Evolutionary conservation across 1,140 invertebrate genomes (phyloP).

Genomic region (Periplaneta americana): DNA sequence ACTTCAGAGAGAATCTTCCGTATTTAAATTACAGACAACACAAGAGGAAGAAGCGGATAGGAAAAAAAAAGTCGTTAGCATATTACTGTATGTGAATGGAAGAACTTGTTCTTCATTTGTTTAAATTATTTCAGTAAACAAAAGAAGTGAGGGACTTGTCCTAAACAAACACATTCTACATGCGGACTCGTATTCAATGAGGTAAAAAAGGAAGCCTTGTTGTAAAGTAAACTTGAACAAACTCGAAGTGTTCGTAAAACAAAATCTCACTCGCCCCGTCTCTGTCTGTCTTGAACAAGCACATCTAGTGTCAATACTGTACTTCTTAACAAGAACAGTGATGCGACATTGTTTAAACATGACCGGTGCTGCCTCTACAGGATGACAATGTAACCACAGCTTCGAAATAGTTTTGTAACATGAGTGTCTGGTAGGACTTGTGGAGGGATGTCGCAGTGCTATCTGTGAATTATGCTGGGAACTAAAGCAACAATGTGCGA

Average conservation of each 20-base stretch:
- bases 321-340: neutral
- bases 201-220: neutral
- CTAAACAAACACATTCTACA: neutral
- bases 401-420: neutral
- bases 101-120: neutral
- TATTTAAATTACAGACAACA: neutral
- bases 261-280: too few relatives aligned
- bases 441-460: neutral
- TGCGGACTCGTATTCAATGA: too few relatives aligned
- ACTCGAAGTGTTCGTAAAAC: neutral
- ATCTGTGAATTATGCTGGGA: too few relatives aligned
- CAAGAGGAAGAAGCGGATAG: neutral
- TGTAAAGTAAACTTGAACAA: neutral
- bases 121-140: neutral
- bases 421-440: neutral
- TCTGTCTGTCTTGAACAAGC: too few relatives aligned
- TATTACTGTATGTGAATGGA: neutral
- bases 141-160: neutral
- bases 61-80: neutral
- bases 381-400: neutral
- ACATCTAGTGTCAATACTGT: neutral
- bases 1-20: neutral
- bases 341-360: neutral
- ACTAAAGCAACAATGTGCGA: neutral
- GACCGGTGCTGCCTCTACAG: neutral